phyloP scores from a whole-genome alignment of 2,113 vertebrate genomes.

The Ammodytes marinus region DNA sequence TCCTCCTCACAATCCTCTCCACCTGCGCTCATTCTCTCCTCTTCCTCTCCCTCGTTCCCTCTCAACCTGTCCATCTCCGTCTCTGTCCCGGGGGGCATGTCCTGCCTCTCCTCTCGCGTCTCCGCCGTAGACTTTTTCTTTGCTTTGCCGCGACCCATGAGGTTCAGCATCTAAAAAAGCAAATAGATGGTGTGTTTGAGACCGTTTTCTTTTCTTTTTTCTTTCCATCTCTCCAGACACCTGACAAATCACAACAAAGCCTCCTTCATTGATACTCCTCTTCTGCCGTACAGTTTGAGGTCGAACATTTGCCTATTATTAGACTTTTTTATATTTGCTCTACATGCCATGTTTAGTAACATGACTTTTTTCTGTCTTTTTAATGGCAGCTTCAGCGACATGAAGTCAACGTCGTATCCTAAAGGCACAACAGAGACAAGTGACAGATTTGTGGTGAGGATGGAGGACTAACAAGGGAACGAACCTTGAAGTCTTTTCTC shows the following conservation, averaged over 20 bases:
- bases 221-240: constrained; percentile 72
- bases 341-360: constrained; percentile 76
- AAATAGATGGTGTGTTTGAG: constrained; percentile 57
- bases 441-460: constrained; percentile 56
- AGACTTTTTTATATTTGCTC: constrained; percentile 69
- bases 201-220: constrained; percentile 62
- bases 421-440: constrained; percentile 65
- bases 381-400: constrained; percentile 60
- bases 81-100: constrained; percentile 64
- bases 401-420: constrained; percentile 51
- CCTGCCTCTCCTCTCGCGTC: constrained; percentile 60
- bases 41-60: constrained; percentile 54
- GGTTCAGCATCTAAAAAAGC: constrained; percentile 84
- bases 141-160: constrained; percentile 81
- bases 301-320: constrained; percentile 71
- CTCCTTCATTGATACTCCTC: constrained; percentile 64
- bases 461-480: constrained; percentile 39
- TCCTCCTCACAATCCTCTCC: constrained; percentile 42
- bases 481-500: constrained; percentile 95
- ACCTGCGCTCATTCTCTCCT: constrained; percentile 42
- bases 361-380: constrained; percentile 55
- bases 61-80: constrained; percentile 75
- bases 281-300: constrained; percentile 63
- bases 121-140: constrained; percentile 73
- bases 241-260: constrained; percentile 81